Base-by-base conservation (phyloP, 2,113 vertebrate genomes). In the Etheostoma spectabile region DNA sequence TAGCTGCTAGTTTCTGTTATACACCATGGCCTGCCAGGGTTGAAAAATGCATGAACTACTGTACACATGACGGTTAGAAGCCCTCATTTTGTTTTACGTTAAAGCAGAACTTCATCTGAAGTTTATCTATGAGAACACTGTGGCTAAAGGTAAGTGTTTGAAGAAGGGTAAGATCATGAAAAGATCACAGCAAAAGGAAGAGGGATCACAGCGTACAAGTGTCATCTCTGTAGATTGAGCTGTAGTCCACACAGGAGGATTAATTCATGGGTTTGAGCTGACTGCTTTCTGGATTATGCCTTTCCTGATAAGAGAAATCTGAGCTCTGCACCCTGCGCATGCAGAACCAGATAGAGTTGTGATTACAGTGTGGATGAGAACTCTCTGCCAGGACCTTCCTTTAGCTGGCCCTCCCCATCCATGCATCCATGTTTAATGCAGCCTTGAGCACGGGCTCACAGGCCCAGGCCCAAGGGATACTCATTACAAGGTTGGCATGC, bases 221-320 rank as follows among this genome's bases (percentile, higher is more conserved):
- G 75, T 66, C 82, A 82, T 80, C 60, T 65, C 71, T 62, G 67
- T 74, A 77, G 89, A 86, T 55, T 80, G 86, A 91, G 77, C 64
- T 11, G 48, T 68, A 3, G 57, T 80, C 71, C 82, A 83, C 69
- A 77, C 52, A 71, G 60, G 45, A 62, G 83, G 86, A 88, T 86
- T 87, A 91, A 83, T 88, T 71, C 27, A 53, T 56, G 49, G 59
- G 82, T 68, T 80, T 76, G 84, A 90, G 86, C 74, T 8, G 19
- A 45, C 78, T 70, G 55, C 60, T 78, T 85, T 75, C 74, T 85
- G 60, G 74, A 83, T 77, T 74, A 77, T 80, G 74, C 27, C 73
- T 88, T 74, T 60, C 61, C 84, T 62, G 90, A 91, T 90, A 91
- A 87, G 80, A 91, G 84, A 86, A 89, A 91, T 91, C 82, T 56